Evolutionary conservation across 2,888 invertebrate species (phyloP), one percentile per base, ranked within the genome.

Genomic region (Drosophila falleni): DNA sequence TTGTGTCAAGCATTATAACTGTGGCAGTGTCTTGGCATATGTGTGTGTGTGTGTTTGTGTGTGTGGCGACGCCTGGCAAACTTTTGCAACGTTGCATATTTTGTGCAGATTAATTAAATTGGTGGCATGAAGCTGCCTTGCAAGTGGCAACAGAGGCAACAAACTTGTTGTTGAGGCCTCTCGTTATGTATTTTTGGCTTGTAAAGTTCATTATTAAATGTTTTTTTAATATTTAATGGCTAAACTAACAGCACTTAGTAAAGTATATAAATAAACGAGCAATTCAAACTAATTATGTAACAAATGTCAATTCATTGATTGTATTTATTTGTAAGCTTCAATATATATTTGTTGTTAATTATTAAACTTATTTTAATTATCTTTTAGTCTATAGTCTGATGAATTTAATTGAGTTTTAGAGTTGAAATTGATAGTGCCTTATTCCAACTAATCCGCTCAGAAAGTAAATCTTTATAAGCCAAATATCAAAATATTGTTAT

Each of bases 51-150:
- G 31, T 65, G 54, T 55, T 50, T 67, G 53, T 59, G 46, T 56
- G 39, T 51, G 50, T 19, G 42, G 29, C 33, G 58, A 19, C 53
- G 74, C 47, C 59, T 71, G 68, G 72, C 62, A 82, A 82, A 85
- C 76, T 87, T 82, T 85, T 87, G 82, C 88, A 79, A 69, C 79
- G 82, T 79, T 82, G 88, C 82, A 82, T 87, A 82, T 86, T 88
- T 80, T 80, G 87, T 80, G 89, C 83, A 83, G 83, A 84, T 84
- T 84, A 84, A 84, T 84, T 84, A 88, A 84, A 84, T 84, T 88
- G 89, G 83, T 77, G 80, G 83, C 83, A 82, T 54, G 68, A 59
- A 71, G 68, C 65, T 67, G 70, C 80, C 51, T n/a, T 37, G 35
- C 35, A n/a, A 37, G 13, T 63, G 31, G 46, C 33, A 26, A 39